Percentiles rank a stretch among this genome's conserved stretches.
Conservation (phyloP, 2,113 vertebrate genomes). For the Thinocorus orbignyianus region DNA sequence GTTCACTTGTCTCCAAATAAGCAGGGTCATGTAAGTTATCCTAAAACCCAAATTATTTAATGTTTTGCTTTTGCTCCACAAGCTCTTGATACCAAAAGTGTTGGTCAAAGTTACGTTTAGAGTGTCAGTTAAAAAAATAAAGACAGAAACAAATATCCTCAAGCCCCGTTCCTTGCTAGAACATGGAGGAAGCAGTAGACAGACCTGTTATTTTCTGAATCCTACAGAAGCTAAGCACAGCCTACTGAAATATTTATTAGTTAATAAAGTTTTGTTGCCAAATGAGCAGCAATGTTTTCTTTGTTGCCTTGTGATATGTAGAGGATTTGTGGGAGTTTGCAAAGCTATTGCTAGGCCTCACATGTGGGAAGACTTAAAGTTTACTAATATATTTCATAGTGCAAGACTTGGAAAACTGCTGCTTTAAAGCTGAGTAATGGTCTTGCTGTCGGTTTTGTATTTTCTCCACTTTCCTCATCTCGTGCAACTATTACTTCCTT, state of each 20-base stretch:
- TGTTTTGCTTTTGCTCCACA: background rate
- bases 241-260: background rate
- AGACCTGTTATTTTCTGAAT: background rate
- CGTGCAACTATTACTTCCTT: background rate
- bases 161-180: background rate
- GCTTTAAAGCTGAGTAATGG: background rate
- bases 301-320: background rate
- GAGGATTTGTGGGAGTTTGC: background rate
- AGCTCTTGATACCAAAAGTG: background rate
- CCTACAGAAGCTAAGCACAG: background rate
- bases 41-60: background rate
- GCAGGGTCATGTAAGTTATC: slow-evolving; percentile 84
- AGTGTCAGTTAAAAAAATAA: background rate
- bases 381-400: background rate
- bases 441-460: background rate
- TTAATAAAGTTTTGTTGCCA: background rate
- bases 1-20: slow-evolving; percentile 89
- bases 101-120: background rate
- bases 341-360: background rate
- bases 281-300: background rate
- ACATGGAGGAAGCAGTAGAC: background rate
- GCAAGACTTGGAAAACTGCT: background rate
- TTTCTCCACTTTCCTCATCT: background rate
- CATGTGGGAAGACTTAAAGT: background rate
- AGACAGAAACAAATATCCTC: background rate